phyloP scores from a whole-genome alignment of 2,888 invertebrate genomes.

The Heliconius ismenius region DNA sequence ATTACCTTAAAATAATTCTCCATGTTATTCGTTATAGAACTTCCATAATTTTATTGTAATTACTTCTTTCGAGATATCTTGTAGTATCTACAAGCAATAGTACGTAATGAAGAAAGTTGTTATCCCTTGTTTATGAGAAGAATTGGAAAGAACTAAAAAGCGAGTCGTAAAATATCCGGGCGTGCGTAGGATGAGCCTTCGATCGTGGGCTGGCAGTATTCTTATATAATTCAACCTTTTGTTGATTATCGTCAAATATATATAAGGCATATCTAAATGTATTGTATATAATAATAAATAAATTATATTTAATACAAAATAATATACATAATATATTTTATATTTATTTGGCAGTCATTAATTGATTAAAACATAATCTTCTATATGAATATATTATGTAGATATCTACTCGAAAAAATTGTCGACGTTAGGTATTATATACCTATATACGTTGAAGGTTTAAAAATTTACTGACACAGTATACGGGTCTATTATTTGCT shows the following conservation, averaged over 20 bases:
- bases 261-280: constrained; percentile 14
- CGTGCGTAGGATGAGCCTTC: constrained; percentile 38
- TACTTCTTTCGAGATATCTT: constrained; percentile 11
- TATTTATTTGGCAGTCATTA: neutral
- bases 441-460: too few species aligned
- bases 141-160: constrained; percentile 51
- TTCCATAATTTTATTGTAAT: constrained; percentile 16
- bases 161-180: constrained; percentile 46
- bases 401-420: too few species aligned
- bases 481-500: too few species aligned
- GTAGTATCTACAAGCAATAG: constrained; percentile 34
- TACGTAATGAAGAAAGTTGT: constrained; percentile 45
- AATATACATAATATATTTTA: too few species aligned
- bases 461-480: too few species aligned
- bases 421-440: too few species aligned
- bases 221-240: constrained; percentile 42
- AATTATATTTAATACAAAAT: neutral
- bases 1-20: too few species aligned
- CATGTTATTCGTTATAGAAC: neutral
- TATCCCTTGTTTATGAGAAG: constrained; percentile 45
- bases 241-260: constrained; percentile 29
- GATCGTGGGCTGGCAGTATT: constrained; percentile 39
- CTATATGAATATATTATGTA: neutral
- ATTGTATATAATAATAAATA: constrained; percentile 1
- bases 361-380: neutral